Percentiles rank a stretch among this genome's conserved stretches.
Evolutionary conservation across 2,113 vertebrate species (phyloP).

Genomic region (Isurus oxyrinchus): DNA sequence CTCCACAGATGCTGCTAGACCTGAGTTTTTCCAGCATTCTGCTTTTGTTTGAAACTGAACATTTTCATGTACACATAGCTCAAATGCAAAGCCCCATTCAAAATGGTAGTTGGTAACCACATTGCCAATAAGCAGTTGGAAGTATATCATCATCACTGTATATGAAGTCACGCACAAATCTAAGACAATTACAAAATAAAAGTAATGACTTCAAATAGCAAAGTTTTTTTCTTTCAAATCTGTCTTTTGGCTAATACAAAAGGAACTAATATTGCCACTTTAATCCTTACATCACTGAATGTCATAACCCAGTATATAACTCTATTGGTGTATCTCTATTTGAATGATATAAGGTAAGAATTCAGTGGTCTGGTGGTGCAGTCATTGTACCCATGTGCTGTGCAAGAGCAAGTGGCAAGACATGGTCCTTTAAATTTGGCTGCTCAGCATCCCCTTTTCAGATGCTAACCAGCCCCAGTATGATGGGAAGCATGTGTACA

Average conservation of each 20-base stretch:
- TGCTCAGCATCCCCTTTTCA: not conserved
- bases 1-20: too few relatives aligned
- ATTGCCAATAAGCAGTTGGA: too few relatives aligned
- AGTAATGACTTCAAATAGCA: not conserved
- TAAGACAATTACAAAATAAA: not conserved
- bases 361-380: not conserved
- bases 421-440: not conserved
- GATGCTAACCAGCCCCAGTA: not conserved
- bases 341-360: not conserved
- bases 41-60: too few relatives aligned
- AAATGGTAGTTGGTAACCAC: too few relatives aligned
- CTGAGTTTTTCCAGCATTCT: too few relatives aligned
- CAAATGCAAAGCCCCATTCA: too few relatives aligned
- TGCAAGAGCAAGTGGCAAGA: not conserved
- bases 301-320: not conserved
- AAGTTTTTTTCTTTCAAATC: not conserved
- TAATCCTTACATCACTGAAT: not conserved
- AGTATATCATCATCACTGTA: too few relatives aligned
- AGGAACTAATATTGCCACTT: not conserved
- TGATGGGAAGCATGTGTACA: not conserved
- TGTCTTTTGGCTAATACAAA: not conserved
- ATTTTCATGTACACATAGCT: too few relatives aligned
- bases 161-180: too few relatives aligned
- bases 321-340: not conserved
- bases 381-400: not conserved